Base-by-base conservation (phyloP, 1,140 invertebrate genomes). In the Leptopilina boulardi region DNA sequence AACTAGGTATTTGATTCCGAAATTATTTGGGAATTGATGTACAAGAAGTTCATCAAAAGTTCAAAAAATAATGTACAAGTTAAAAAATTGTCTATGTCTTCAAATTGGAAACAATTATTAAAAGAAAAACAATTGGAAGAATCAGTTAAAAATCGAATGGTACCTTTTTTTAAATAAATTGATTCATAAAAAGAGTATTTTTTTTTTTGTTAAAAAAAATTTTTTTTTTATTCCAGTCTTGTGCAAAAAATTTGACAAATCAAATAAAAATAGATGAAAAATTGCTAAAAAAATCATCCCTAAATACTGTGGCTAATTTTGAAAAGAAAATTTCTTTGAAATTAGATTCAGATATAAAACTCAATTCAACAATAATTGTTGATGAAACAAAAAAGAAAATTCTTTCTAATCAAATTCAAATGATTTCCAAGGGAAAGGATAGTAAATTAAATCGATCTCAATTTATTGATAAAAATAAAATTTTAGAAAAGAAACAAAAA, bases 11-110 rank as follows among this genome's bases (percentile, higher is more conserved):
- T 88, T 30, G 83, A 87, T 74, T 70, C 75, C 3, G 83, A 90
- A 71, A 74, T 6, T 3, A 47, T 88, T n/a, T 90, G 87, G 89
- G 75, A 87, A 56, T 51, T 84, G n/a, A 59, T 89, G n/a, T 88
- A 82, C 9, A 83, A 79, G 42, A 89, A 81, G 44, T 77, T n/a
- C n/a, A n/a, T n/a, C 77, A 18, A 86, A 76, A 38, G 44, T n/a
- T 9, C 21, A 59, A 66, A 30, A 30, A 66, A 75, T n/a, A 70
- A 6, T 2, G 26, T 19, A 15, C 19, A 77, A 18, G 83, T 87
- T 70, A 74, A 47, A 5, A 21, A 81, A 13, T 47, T 71, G 8
- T 72, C 56, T n/a, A 77, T 21, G 18, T 9, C 78, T 6, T 79
- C 72, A 26, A 80, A 79, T 38, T 89, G 87, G 87, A 87, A 85